These are phyloP conservation scores for Lithobates pipiens DNA, from an alignment of 2,797 vertebrate species.

Conservation along the genomic window DNA sequence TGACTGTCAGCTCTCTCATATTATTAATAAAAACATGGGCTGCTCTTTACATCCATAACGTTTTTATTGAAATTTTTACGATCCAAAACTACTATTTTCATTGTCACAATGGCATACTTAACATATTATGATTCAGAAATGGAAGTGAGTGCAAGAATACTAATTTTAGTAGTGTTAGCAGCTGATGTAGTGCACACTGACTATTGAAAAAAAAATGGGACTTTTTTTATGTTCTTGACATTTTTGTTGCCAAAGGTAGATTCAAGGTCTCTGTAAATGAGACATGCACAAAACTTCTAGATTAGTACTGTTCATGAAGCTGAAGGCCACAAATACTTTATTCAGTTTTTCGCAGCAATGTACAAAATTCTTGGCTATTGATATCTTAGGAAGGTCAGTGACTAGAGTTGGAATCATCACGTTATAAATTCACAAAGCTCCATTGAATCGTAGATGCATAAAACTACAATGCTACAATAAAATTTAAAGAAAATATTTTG, in stretches of 20 bases:
- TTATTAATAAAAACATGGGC: conserved; percentile 57
- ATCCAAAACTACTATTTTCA: conserved; percentile 60
- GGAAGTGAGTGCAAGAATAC: conserved; percentile 25
- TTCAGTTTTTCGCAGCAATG: no score
- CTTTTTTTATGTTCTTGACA: background rate
- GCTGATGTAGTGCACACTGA: background rate
- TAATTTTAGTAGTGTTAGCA: conserved; percentile 21
- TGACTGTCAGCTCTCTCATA: conserved; percentile 45
- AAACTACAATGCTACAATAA: no score
- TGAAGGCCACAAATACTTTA: no score
- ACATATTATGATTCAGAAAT: conserved; percentile 45
- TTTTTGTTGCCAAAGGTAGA: background rate
- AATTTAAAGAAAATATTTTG: no score
- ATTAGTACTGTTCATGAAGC: background rate
- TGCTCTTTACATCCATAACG: conserved; percentile 42
- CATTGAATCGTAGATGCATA: no score
- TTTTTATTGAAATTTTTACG: conserved; percentile 63
- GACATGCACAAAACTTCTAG: background rate
- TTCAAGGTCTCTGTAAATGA: background rate
- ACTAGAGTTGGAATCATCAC: no score
- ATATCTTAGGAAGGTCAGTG: no score
- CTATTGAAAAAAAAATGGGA: background rate
- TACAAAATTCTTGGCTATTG: no score
- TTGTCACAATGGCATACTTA: conserved; percentile 53
- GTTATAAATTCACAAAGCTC: no score